phyloP scores from a whole-genome alignment of 1,140 invertebrate genomes.

The Aphelenchoides besseyi region DNA sequence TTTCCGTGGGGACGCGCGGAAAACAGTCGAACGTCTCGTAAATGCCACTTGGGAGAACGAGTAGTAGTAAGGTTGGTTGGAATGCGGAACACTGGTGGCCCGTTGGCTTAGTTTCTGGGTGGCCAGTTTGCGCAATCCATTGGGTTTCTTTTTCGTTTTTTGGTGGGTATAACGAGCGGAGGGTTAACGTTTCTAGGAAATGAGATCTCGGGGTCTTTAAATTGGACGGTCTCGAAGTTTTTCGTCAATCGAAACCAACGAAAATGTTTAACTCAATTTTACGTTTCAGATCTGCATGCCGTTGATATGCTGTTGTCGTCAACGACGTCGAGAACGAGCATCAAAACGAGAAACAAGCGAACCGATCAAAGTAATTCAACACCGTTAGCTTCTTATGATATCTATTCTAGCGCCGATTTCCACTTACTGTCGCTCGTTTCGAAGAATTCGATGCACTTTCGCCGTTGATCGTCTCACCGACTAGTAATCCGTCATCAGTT shows the following conservation, averaged over 20 bases:
- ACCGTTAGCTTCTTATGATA: not conserved
- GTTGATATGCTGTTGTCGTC: conserved; percentile 26
- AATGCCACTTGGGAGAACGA: too few species aligned
- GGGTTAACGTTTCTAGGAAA: not conserved
- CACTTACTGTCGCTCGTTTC: conserved; percentile 42
- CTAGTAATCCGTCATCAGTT: conserved; percentile 15
- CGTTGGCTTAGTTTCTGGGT: not conserved
- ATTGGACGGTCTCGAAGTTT: not conserved
- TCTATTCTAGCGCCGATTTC: conserved; percentile 36
- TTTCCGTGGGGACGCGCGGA: too few species aligned
- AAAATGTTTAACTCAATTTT: not conserved
- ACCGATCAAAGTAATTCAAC: conserved; percentile 10
- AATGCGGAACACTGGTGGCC: not conserved
- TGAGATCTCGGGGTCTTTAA: not conserved
- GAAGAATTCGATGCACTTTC: conserved; percentile 49
- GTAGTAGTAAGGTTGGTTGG: not conserved
- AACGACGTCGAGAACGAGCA: conserved; percentile 6
- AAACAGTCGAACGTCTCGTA: too few species aligned
- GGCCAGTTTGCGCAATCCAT: not conserved
- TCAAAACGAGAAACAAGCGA: conserved; percentile 16
- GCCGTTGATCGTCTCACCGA: conserved; percentile 37
- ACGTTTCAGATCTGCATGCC: conserved; percentile 30
- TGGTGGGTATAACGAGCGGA: not conserved
- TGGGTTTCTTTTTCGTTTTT: not conserved
- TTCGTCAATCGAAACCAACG: not conserved